These are phyloP conservation scores for Choristoneura rosaceana DNA, from an alignment of 2,888 invertebrate species.

Conservation along the genomic window DNA sequence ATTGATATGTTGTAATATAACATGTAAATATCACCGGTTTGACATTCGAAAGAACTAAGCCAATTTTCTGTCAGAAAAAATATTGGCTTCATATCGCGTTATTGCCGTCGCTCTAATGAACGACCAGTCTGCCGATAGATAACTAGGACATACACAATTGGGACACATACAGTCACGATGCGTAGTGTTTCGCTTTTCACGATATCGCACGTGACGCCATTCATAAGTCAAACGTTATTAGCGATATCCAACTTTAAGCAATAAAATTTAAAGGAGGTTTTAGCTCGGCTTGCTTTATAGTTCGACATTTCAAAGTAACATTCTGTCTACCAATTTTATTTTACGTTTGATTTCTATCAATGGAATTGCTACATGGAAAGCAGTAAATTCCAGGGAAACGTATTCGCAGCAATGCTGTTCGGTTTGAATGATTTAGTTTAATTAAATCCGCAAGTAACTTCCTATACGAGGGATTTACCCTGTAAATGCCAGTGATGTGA, in stretches of 20 bases:
- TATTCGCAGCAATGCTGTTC: slow-evolving; percentile 70
- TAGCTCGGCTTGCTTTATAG: not conserved
- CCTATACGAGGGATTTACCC: slow-evolving; percentile 62
- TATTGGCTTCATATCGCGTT: not conserved
- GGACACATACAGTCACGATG: slow-evolving; percentile 39
- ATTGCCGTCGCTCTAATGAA: not conserved
- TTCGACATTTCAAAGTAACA: slow-evolving; percentile 7
- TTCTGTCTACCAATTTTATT: slow-evolving; percentile 38
- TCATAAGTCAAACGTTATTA: slow-evolving; percentile 1
- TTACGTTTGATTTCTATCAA: slow-evolving; percentile 40
- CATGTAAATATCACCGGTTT: no score
- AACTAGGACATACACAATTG: slow-evolving; percentile 37
- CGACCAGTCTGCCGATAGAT: not conserved
- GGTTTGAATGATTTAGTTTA: slow-evolving; percentile 80
- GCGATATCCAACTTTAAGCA: slow-evolving; percentile 1
- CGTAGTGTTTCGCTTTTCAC: slow-evolving; percentile 31
- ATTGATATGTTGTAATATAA: no score
- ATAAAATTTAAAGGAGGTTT: not conserved
- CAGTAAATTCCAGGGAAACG: slow-evolving; percentile 54
- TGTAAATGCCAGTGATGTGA: slow-evolving; percentile 56
- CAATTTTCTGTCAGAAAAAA: not conserved
- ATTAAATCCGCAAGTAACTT: slow-evolving; percentile 83
- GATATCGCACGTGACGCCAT: slow-evolving; percentile 27
- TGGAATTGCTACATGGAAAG: slow-evolving; percentile 38
- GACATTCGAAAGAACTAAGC: not conserved